A percentile compares a stretch with the other conserved stretches of the same genome.
Evolutionary conservation across 2,113 vertebrate genomes (phyloP).

Genomic region (Nanger granti): DNA sequence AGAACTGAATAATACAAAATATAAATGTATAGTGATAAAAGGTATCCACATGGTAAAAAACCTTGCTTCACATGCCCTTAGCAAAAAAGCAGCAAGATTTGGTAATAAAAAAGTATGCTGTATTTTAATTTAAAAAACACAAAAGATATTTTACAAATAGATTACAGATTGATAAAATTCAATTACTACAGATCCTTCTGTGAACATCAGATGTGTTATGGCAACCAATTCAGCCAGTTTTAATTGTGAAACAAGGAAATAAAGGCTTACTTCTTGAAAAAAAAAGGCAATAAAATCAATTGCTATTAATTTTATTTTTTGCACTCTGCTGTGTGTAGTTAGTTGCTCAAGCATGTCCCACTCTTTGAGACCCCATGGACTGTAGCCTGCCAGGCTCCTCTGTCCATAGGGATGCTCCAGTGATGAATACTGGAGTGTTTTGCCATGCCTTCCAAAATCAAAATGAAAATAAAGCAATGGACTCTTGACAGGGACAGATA

Average conservation of each 20-base stretch:
- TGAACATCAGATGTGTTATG: background rate
- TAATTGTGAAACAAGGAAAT: background rate
- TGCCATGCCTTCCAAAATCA: background rate
- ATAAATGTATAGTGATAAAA: background rate
- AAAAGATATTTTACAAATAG: background rate
- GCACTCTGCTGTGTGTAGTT: background rate
- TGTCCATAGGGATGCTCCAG: background rate
- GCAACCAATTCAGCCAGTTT: background rate
- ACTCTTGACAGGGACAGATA: background rate
- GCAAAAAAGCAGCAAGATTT: background rate
- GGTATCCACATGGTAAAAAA: background rate
- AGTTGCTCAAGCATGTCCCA: background rate
- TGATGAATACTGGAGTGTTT: background rate
- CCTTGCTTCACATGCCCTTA: background rate
- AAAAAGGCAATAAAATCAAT: background rate
- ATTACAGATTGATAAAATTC: background rate
- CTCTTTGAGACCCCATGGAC: background rate
- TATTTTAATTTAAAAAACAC: background rate
- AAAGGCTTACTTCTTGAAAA: background rate
- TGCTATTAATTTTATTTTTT: background rate
- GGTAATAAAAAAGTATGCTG: background rate
- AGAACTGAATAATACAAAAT: conserved; percentile 26
- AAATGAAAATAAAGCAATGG: conserved; percentile 10
- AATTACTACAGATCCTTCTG: background rate
- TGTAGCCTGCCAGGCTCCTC: background rate